Conservation (phyloP, 1,140 invertebrate genomes). For the Diachasma alloeum region DNA sequence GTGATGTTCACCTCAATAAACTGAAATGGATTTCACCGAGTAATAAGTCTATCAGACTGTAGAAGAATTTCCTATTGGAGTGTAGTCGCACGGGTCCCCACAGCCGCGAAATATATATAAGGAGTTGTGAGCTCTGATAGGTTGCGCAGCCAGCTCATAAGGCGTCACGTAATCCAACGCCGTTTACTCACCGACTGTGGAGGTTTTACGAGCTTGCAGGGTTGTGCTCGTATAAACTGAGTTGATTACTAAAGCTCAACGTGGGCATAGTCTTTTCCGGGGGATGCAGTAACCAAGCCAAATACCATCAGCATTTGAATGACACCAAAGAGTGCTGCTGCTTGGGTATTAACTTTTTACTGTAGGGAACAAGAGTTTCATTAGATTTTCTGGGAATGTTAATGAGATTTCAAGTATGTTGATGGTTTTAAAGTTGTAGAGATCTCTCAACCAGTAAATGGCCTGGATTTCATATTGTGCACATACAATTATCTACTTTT, state of each 20-base stretch:
- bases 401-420: background rate
- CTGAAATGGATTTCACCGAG: no score
- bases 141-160: background rate
- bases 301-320: background rate
- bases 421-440: background rate
- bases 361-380: background rate
- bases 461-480: no score
- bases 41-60: no score
- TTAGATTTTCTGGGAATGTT: background rate
- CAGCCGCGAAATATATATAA: no score
- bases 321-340: background rate
- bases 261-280: background rate
- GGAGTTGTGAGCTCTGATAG: background rate
- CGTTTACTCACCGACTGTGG: background rate
- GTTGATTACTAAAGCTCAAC: background rate
- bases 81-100: no score
- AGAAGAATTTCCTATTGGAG: no score
- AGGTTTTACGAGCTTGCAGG: background rate
- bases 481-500: no score
- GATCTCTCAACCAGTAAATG: no score
- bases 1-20: no score
- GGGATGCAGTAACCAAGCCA: background rate
- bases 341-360: background rate
- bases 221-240: background rate
- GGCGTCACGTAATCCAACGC: background rate